Percentiles rank a stretch among this genome's conserved stretches.
These are phyloP conservation scores for Dendrocincla tyrannina DNA, from an alignment of 2,797 vertebrate genomes.

Conservation along the genomic window DNA sequence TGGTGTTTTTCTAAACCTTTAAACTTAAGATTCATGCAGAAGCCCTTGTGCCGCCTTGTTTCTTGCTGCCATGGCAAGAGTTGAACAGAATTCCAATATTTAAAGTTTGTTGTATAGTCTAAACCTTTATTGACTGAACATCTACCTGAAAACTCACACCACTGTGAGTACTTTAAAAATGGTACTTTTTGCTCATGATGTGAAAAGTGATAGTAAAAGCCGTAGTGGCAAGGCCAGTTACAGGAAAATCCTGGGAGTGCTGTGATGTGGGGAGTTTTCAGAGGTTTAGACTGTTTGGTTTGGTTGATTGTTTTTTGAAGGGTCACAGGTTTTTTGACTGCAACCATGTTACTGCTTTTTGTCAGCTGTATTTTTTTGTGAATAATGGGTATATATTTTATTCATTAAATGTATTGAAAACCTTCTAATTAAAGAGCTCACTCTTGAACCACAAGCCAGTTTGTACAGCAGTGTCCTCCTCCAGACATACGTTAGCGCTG, in stretches of 20 bases:
- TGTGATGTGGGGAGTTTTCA: neutral
- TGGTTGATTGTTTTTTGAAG: neutral
- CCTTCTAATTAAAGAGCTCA: neutral
- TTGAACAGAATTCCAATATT: neutral
- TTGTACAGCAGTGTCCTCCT: neutral
- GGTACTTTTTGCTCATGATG: neutral
- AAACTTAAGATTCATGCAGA: neutral
- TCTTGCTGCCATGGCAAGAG: neutral
- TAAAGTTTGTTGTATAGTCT: neutral
- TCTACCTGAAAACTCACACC: neutral
- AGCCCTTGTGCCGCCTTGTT: neutral
- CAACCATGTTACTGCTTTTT: neutral
- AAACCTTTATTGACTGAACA: neutral
- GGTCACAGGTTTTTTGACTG: neutral
- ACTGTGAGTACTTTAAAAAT: neutral
- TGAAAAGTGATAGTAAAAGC: neutral
- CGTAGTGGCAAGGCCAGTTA: neutral
- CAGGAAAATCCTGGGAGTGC: neutral
- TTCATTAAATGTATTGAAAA: constrained; percentile 72
- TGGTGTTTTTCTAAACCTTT: neutral
- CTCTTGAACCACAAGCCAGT: neutral
- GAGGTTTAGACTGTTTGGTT: neutral
- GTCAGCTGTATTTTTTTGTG: constrained; percentile 45
- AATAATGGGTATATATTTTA: constrained; percentile 47
- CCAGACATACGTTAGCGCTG: fast-evolving